Conservation (phyloP, 2,113 vertebrate genomes). For the Cheilinus undulatus region DNA sequence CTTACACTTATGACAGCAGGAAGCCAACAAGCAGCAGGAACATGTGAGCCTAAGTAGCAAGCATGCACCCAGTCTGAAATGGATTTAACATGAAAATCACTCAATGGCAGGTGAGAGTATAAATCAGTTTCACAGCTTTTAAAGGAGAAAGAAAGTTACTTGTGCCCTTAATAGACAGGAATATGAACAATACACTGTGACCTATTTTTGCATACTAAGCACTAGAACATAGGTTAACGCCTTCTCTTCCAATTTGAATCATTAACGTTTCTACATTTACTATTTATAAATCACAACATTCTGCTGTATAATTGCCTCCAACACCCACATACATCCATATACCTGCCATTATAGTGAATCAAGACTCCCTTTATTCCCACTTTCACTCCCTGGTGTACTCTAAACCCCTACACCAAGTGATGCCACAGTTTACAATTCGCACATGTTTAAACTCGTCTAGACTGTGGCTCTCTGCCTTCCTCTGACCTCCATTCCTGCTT, state of each 20-base stretch:
- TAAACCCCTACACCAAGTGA: constrained; percentile 9
- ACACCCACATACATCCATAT: constrained; percentile 22
- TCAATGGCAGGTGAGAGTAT: not conserved
- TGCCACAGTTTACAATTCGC: constrained; percentile 6
- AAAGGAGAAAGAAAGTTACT: not conserved
- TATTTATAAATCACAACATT: constrained; percentile 29
- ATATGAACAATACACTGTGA: not conserved
- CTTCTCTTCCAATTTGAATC: constrained; percentile 8
- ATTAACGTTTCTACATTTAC: constrained; percentile 1
- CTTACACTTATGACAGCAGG: too few species aligned
- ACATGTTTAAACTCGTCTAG: constrained; percentile 34
- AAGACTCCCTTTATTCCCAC: constrained; percentile 31
- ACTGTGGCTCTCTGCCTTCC: constrained; percentile 26
- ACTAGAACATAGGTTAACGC: not conserved
- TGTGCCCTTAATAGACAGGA: not conserved
- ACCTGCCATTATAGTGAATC: constrained; percentile 31
- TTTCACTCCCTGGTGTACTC: constrained; percentile 14
- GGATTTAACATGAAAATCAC: not conserved
- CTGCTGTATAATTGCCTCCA: constrained; percentile 24
- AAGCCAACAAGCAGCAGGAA: too few species aligned
- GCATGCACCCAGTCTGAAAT: too few species aligned
- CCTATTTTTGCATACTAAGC: not conserved
- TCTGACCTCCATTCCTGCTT: constrained; percentile 46
- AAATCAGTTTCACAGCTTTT: not conserved
- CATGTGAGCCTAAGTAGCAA: too few species aligned